Evolutionary conservation across 2,888 invertebrate genomes (phyloP), one percentile per base, ranked within the genome.

Genomic region (Hololepta plana): DNA sequence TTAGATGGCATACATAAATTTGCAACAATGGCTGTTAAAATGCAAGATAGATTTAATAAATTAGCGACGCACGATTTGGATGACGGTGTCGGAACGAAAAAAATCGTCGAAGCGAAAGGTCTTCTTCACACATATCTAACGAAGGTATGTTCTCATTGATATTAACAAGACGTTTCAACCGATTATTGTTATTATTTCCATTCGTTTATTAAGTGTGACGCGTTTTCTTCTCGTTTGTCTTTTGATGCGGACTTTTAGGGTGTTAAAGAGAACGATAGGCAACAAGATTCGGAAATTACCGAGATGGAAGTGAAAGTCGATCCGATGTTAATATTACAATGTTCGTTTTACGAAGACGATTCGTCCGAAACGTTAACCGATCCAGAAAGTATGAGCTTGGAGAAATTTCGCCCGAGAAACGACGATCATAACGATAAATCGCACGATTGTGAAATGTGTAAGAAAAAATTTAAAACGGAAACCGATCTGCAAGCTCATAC

Each of bases 251-350:
- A n/a, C n/a, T n/a, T n/a, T 23, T 16, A 47, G 46, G 45, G 43
- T 26, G 33, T 39, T 13, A 43, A 41, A 32, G 45, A 44, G 28
- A 44, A 42, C 30, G 39, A 26, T 21, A 30, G 16, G 12, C 30
- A 35, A 23, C 32, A 36, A 27, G 50, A 51, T 29, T 32, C 40
- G 27, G 51, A 52, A 43, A 48, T 55, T 26, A 62, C 60, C 26
- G 62, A 69, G 52, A 65, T 74, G 62, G 72, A 74, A 55, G 64
- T 74, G 1, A 64, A 62, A 44, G 62, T 74, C 1, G 74, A 74
- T 46, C 73, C 74, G 3, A 72, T 72, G 70, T 53, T 71, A 44
- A 66, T 73, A 38, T 47, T 72, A 23, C 67, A 71, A 39, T 68
- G 53, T 27, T 51, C 63, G 36, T 53, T 61, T 8, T 36, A 34